Evolutionary conservation across 1,140 invertebrate species (phyloP), one percentile per base, ranked within the genome.

Genomic region (Drosophila virilis): DNA sequence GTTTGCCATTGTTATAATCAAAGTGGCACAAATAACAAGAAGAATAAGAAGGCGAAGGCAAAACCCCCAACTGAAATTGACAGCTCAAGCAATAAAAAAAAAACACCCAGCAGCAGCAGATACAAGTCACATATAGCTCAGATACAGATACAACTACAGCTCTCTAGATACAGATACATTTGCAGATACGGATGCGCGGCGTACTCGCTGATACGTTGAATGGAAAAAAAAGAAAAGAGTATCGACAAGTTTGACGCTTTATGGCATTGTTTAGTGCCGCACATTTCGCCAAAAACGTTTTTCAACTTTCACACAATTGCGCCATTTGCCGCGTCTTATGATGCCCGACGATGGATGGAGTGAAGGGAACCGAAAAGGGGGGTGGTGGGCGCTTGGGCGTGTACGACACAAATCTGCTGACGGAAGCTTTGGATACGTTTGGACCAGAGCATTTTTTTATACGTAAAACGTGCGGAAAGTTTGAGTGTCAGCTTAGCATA

Each of bases 171-270:
- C 48, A 62, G 74, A 66, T 69, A 74, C 64, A 76, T 64, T 46
- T 58, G 54, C 71, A 68, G 62, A 61, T 78, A 69, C 73, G 69
- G 74, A 72, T 75, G 65, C 54, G 65, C 55, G 33, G 76, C 65
- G 46, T 46, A 69, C 73, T 32, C 12, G 38, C 38, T 32, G 55
- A 45, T 42, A 58, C 55, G 22, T 42, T 58, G 22, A 12, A 42
- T 58, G 38, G 22, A 22, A 71, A 89, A 78, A 84, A 78, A 90
- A 80, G 28, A 70, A 88, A 80, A 90, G 78, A 84, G 85, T 89
- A 89, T 89, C 84, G 84, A 89, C 84, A 89, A 89, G 84, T 89
- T 89, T 89, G 84, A 89, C 85, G 84, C 85, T 89, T 89, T 89
- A 89, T 89, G 84, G 85, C 84, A 89, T 89, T 89, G 84, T 89